phyloP scores from a whole-genome alignment of 2,797 vertebrate genomes.

The Leptatherina wallacei region DNA sequence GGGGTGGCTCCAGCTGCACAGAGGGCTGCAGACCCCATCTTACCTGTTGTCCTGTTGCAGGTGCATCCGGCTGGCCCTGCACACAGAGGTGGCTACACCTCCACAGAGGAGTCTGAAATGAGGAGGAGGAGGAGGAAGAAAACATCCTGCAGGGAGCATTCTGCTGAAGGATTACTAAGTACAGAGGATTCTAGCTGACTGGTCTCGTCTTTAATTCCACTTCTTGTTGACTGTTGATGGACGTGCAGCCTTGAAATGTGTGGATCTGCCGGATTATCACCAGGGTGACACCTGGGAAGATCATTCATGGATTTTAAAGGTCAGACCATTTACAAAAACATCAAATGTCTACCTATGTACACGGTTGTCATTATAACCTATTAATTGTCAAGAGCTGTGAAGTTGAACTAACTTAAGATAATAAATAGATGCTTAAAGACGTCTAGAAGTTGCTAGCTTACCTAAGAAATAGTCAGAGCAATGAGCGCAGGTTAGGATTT shows the following conservation, averaged over 20 bases:
- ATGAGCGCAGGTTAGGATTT: not conserved
- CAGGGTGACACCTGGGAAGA: slow-evolving; percentile 59
- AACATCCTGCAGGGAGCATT: slow-evolving; percentile 35
- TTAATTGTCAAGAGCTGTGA: not conserved
- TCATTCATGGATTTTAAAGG: slow-evolving; percentile 43
- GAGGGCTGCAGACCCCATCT: slow-evolving; percentile 39
- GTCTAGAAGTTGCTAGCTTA: slow-evolving; percentile 7
- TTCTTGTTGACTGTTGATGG: slow-evolving; percentile 33
- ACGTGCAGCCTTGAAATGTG: slow-evolving; percentile 40
- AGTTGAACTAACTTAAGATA: not conserved
- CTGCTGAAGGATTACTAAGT: slow-evolving; percentile 56
- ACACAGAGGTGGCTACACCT: slow-evolving; percentile 33
- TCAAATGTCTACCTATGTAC: not conserved
- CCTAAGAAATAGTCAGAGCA: slow-evolving; percentile 5
- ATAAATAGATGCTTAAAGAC: slow-evolving; percentile 6
- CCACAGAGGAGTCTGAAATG: slow-evolving; percentile 27
- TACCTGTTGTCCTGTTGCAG: slow-evolving; percentile 72
- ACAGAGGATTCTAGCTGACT: slow-evolving; percentile 39
- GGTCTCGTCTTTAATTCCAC: slow-evolving; percentile 32
- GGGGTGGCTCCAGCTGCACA: slow-evolving; percentile 29
- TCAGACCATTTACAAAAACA: slow-evolving; percentile 23
- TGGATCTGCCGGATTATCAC: slow-evolving; percentile 55
- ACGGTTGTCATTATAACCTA: slow-evolving; percentile 2
- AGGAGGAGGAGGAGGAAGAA: slow-evolving; percentile 35
- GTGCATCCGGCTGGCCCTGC: slow-evolving; percentile 35